Percentiles rank a stretch among this genome's conserved stretches.
These are phyloP conservation scores for Copsychus sechellarum DNA, from an alignment of 2,113 vertebrate species.

Conservation along the genomic window DNA sequence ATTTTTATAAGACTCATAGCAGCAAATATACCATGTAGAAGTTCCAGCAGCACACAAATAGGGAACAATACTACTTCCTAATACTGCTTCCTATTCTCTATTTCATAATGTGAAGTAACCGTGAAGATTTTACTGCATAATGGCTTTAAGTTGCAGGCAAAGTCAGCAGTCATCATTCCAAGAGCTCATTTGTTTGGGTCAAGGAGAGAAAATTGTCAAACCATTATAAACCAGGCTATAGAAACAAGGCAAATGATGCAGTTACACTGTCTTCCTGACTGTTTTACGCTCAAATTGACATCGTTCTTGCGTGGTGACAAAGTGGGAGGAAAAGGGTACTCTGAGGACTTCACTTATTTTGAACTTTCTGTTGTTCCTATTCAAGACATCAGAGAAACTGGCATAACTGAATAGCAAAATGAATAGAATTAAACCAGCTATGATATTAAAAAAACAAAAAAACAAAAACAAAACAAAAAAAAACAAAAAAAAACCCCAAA, in stretches of 20 bases:
- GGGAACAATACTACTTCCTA: background rate
- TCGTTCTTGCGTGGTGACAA: background rate
- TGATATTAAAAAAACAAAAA: background rate
- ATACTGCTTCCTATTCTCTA: background rate
- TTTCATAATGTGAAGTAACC: conserved; percentile 12
- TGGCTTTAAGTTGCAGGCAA: background rate
- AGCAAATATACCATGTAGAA: background rate
- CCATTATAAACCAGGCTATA: background rate
- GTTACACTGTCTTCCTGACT: background rate
- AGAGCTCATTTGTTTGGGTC: conserved; percentile 46
- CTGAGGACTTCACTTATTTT: background rate
- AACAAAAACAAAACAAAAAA: no score
- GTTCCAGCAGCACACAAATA: background rate
- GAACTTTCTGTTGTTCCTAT: background rate
- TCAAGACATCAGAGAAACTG: background rate
- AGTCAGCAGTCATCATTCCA: background rate
- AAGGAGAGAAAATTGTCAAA: conserved; percentile 27
- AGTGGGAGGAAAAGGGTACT: background rate
- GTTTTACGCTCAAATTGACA: background rate
- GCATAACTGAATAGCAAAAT: background rate
- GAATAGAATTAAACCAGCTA: background rate
- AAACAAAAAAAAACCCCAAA: no score
- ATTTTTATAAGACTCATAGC: background rate
- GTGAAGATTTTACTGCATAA: background rate
- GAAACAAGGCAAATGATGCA: background rate